phyloP scores from a whole-genome alignment of 1,140 invertebrate species.

The Drosophila rufa region DNA sequence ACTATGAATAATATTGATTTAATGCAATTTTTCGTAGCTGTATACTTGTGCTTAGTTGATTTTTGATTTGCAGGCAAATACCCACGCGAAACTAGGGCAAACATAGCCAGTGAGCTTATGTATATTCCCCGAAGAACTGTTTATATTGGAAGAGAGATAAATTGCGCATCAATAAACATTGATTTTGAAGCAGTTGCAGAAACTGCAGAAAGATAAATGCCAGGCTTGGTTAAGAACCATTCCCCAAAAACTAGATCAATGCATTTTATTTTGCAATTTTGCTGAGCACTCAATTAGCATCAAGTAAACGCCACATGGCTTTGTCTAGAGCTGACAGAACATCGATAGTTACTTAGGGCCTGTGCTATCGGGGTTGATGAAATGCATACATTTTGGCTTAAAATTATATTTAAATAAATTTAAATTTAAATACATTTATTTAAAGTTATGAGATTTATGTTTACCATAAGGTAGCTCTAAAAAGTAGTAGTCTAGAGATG shows the following conservation, averaged over 20 bases:
- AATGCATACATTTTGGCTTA: no score
- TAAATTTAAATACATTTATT: no score
- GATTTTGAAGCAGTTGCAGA: conserved; percentile 4
- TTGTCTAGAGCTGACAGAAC: neutral
- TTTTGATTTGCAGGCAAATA: conserved; percentile 51
- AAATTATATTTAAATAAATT: no score
- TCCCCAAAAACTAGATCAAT: conserved; percentile 6
- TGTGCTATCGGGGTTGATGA: neutral
- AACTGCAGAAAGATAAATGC: conserved; percentile 5
- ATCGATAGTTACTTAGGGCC: neutral
- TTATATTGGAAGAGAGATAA: conserved; percentile 32
- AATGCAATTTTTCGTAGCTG: conserved; percentile 43
- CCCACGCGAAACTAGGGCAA: conserved; percentile 19
- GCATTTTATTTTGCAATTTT: conserved; percentile 8
- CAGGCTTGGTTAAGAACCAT: conserved; percentile 1
- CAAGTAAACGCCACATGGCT: conserved; percentile 27
- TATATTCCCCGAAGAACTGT: conserved; percentile 26
- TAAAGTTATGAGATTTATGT: no score
- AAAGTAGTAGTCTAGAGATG: no score
- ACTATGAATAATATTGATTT: conserved; percentile 73
- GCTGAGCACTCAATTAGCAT: conserved; percentile 13
- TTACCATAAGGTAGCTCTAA: no score
- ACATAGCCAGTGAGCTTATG: conserved; percentile 21
- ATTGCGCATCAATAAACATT: conserved; percentile 42
- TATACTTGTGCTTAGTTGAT: conserved; percentile 64